Conservation (phyloP, 2,797 vertebrate genomes). For the Halcyon leucocephala region DNA sequence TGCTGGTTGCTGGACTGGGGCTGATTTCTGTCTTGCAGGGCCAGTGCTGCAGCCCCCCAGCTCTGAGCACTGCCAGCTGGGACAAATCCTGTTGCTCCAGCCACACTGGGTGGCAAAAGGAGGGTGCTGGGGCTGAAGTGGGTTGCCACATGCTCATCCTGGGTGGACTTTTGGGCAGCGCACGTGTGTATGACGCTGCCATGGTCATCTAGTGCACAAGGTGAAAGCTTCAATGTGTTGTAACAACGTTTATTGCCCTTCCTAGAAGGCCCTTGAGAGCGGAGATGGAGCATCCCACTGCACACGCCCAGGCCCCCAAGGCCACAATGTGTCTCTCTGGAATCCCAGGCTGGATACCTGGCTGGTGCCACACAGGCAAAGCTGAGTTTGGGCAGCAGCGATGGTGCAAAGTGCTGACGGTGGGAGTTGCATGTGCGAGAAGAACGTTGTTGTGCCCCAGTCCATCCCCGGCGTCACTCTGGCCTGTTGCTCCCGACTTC, state of each 20-base stretch:
- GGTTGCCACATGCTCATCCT: fast-evolving
- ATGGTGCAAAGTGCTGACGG: neutral
- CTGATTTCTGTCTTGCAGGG: neutral
- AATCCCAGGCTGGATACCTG: neutral
- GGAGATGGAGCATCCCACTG: neutral
- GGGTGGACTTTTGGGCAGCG: neutral
- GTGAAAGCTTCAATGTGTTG: neutral
- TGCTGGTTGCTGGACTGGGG: fast-evolving
- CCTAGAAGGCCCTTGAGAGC: neutral
- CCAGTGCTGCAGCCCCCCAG: fast-evolving
- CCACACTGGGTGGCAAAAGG: fast-evolving
- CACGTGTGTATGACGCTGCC: fast-evolving
- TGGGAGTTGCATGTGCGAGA: fast-evolving
- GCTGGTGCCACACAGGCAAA: fast-evolving
- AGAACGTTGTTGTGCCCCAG: neutral
- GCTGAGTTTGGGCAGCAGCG: neutral
- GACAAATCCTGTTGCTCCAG: fast-evolving
- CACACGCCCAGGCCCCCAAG: fast-evolving
- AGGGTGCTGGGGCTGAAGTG: neutral
- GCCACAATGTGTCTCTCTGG: fast-evolving
- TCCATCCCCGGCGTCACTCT: fast-evolving
- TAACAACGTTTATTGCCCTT: neutral
- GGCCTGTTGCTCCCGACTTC: fast-evolving
- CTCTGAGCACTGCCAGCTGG: fast-evolving
- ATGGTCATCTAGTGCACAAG: fast-evolving